These are phyloP conservation scores for Mythimna impura DNA, from an alignment of 2,888 invertebrate species.

Conservation along the genomic window DNA sequence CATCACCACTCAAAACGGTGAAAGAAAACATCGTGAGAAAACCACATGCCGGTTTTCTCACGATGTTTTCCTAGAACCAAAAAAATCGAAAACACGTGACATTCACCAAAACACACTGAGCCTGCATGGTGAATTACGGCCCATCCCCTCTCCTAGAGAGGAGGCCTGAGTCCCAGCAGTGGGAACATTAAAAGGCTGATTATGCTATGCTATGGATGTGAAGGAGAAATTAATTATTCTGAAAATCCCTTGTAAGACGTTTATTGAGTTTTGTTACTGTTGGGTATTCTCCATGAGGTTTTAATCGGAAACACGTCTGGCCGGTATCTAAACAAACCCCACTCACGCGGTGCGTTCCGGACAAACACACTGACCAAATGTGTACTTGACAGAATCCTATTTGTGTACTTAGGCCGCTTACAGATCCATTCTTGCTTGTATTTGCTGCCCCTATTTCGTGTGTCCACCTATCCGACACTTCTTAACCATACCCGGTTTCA, in stretches of 20 bases:
- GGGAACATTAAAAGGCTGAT: too few relatives aligned
- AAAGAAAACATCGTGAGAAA: too few relatives aligned
- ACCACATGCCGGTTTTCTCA: too few relatives aligned
- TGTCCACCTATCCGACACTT: constrained; percentile 15
- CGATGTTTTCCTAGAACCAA: too few relatives aligned
- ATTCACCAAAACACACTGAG: too few relatives aligned
- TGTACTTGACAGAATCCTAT: constrained; percentile 56
- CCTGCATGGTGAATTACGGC: too few relatives aligned
- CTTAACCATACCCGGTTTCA: constrained; percentile 11
- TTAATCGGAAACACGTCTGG: constrained; percentile 45
- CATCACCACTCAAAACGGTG: too few relatives aligned
- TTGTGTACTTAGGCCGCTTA: constrained; percentile 49
- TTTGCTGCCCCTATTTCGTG: constrained; percentile 48
- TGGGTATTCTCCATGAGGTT: constrained; percentile 28
- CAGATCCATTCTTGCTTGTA: constrained; percentile 43
- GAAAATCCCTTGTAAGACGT: not conserved
- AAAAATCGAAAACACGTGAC: too few relatives aligned
- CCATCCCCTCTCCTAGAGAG: too few relatives aligned
- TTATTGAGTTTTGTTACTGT: not conserved
- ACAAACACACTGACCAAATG: constrained; percentile 54
- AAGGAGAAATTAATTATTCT: constrained; percentile 10
- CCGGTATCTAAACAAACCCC: constrained; percentile 36
- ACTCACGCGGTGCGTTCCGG: constrained; percentile 37
- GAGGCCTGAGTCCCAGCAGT: too few relatives aligned
- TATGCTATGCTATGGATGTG: not conserved